A percentile compares a stretch with the other conserved stretches of the same genome.
These are phyloP conservation scores for Clunio marinus DNA, from an alignment of 2,888 invertebrate genomes.

Conservation along the genomic window DNA sequence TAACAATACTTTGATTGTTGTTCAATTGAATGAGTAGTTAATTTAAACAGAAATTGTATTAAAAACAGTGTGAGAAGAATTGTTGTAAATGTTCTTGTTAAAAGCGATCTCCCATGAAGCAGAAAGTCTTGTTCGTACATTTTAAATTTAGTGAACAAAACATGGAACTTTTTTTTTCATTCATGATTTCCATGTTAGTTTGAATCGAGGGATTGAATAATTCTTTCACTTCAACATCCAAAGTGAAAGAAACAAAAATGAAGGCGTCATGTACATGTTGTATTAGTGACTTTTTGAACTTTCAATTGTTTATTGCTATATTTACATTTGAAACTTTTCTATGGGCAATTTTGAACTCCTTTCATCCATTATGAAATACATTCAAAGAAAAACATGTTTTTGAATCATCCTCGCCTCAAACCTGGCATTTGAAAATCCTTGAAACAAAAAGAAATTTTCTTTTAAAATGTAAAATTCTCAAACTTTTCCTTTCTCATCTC, in stretches of 20 bases:
- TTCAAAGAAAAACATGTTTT: too few relatives aligned
- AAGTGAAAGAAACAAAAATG: neutral
- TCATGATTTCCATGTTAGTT: slow-evolving; percentile 4
- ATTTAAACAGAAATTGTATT: too few relatives aligned
- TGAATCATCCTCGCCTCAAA: too few relatives aligned
- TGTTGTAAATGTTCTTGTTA: slow-evolving; percentile 11
- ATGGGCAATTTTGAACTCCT: too few relatives aligned
- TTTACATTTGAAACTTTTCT: neutral
- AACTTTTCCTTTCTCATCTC: too few relatives aligned
- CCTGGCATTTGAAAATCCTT: too few relatives aligned
- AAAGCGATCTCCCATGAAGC: slow-evolving; percentile 7
- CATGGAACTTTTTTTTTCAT: too few relatives aligned
- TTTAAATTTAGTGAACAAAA: slow-evolving; percentile 1
- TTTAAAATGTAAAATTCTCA: too few relatives aligned
- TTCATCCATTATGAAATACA: too few relatives aligned
- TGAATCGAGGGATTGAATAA: neutral
- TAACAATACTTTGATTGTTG: neutral
- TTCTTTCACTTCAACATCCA: neutral
- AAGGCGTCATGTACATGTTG: slow-evolving; percentile 17
- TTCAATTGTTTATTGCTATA: slow-evolving; percentile 10
- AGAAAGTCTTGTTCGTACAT: slow-evolving; percentile 3
- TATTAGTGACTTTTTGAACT: neutral
- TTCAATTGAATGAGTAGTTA: slow-evolving; percentile 10
- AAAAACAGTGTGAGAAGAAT: too few relatives aligned
- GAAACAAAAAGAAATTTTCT: too few relatives aligned